Evolutionary conservation across 1,140 invertebrate genomes (phyloP).

Genomic region (Aethina tumida): DNA sequence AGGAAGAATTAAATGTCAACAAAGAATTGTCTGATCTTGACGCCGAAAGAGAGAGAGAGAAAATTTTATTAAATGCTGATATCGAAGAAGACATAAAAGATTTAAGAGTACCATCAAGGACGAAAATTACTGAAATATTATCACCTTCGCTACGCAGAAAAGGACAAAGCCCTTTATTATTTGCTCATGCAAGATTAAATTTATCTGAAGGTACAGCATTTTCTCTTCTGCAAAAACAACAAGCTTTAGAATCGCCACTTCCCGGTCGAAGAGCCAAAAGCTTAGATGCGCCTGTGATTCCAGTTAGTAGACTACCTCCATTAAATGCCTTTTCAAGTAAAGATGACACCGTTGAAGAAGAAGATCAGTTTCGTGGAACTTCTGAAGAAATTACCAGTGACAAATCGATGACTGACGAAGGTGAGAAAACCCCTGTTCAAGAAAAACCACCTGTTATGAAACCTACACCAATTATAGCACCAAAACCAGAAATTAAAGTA

Average conservation of each 20-base stretch:
- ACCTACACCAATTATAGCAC: not conserved
- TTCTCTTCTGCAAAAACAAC: conserved; percentile 57
- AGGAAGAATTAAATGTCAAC: conserved; percentile 42
- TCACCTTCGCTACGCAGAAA: conserved; percentile 50
- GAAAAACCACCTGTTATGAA: conserved; percentile 4
- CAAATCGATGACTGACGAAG: conserved; percentile 36
- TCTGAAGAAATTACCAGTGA: conserved; percentile 29
- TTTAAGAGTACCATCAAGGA: conserved; percentile 32
- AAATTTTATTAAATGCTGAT: conserved; percentile 28
- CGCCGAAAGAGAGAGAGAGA: conserved; percentile 29
- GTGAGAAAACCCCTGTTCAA: conserved; percentile 15
- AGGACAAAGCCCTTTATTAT: conserved; percentile 65
- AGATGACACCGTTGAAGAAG: conserved; percentile 70
- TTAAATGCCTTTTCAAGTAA: conserved; percentile 78
- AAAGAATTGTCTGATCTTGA: conserved; percentile 40
- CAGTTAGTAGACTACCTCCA: conserved; percentile 64
- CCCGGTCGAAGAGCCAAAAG: conserved; percentile 67
- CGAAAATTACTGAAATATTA: conserved; percentile 33
- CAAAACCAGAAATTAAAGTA: conserved; percentile 8
- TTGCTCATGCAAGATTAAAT: conserved; percentile 65
- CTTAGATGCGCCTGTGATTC: conserved; percentile 70
- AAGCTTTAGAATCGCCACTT: conserved; percentile 61
- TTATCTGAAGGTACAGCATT: conserved; percentile 72
- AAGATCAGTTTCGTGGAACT: conserved; percentile 38
- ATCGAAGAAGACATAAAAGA: conserved; percentile 33